Conservation (phyloP, 2,888 invertebrate genomes). For the Unio delphinus region DNA sequence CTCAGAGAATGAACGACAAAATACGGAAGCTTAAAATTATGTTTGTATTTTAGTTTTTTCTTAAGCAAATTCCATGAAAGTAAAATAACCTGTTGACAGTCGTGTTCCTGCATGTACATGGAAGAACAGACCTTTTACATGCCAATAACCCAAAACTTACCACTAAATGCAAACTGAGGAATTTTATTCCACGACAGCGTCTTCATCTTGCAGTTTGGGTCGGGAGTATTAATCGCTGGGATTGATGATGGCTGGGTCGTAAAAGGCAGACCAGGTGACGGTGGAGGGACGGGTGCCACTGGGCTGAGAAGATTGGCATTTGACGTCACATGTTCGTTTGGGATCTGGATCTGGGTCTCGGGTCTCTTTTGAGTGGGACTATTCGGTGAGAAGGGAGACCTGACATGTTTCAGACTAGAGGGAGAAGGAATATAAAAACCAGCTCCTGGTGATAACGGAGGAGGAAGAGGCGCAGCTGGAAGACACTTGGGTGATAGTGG, state of each 20-base stretch:
- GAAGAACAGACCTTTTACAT: background rate
- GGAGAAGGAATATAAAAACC: background rate
- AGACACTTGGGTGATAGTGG: conserved; percentile 22
- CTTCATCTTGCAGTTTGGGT: conserved; percentile 95
- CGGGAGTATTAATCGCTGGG: conserved; percentile 81
- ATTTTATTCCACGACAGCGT: conserved; percentile 99
- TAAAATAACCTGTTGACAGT: too few relatives aligned
- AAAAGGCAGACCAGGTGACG: conserved; percentile 15
- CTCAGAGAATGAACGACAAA: too few relatives aligned
- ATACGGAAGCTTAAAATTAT: too few relatives aligned
- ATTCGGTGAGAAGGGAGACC: too few relatives aligned
- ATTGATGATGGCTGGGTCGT: conserved; percentile 22
- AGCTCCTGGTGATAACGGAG: conserved; percentile 18
- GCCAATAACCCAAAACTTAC: conserved; percentile 37
- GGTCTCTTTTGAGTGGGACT: too few relatives aligned
- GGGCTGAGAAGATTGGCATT: conserved; percentile 11
- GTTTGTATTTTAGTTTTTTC: too few relatives aligned
- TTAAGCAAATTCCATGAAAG: too few relatives aligned
- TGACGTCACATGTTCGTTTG: too few relatives aligned
- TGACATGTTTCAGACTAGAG: too few relatives aligned
- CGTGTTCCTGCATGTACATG: too few relatives aligned
- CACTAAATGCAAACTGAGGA: conserved; percentile 73
- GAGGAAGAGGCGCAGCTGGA: conserved; percentile 25
- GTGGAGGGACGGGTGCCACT: conserved; percentile 26
- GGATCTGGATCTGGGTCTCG: too few relatives aligned